phyloP scores from a whole-genome alignment of 2,797 vertebrate genomes.

The Myotis findleyi region DNA sequence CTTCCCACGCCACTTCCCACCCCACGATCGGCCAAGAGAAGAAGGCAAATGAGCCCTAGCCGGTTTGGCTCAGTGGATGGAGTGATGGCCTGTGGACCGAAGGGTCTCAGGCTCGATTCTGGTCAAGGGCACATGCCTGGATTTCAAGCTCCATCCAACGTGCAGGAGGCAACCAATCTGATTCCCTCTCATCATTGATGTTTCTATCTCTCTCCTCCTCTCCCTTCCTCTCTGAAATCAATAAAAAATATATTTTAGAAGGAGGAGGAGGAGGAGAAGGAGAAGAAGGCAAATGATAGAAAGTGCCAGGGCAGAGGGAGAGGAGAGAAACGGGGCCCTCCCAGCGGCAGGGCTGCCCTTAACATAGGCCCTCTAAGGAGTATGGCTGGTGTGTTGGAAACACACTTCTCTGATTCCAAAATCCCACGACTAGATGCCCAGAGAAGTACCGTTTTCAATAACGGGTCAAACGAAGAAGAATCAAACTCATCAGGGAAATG shows the following conservation, averaged over 20 bases:
- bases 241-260: too few relatives aligned
- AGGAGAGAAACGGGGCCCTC: neutral
- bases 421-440: neutral
- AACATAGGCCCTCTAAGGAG: neutral
- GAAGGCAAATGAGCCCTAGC: neutral
- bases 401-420: neutral
- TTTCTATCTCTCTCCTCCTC: too few relatives aligned
- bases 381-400: neutral
- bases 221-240: too few relatives aligned
- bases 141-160: too few relatives aligned
- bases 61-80: too few relatives aligned
- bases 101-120: too few relatives aligned
- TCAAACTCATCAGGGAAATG: neutral
- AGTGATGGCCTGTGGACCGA: too few relatives aligned
- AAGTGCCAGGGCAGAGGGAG: neutral
- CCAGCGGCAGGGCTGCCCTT: rapidly evolving
- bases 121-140: too few relatives aligned
- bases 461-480: neutral
- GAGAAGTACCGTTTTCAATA: neutral
- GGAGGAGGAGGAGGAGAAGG: too few relatives aligned
- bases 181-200: too few relatives aligned
- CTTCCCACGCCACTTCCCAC: neutral
- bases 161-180: too few relatives aligned
- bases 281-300: too few relatives aligned
- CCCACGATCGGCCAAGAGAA: neutral